phyloP scores from a whole-genome alignment of 2,797 vertebrate species.

The Enteromius mattozi region DNA sequence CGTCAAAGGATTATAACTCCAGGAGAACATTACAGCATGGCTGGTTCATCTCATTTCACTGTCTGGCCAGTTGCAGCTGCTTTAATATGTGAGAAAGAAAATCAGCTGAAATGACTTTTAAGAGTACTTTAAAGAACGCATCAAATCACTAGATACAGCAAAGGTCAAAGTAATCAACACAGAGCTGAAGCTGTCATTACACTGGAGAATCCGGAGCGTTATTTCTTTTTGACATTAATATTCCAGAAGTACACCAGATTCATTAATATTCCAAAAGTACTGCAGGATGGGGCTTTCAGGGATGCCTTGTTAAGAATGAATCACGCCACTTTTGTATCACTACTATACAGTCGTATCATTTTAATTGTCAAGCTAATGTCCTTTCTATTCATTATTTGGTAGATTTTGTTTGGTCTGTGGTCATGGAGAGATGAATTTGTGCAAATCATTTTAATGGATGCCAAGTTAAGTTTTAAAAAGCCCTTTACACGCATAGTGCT shows the following conservation, averaged over 20 bases:
- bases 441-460: slow-evolving; percentile 35
- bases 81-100: slow-evolving; percentile 53
- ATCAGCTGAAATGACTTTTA: slow-evolving; percentile 39
- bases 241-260: slow-evolving; percentile 38
- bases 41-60: slow-evolving; percentile 61
- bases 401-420: background rate
- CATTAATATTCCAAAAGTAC: slow-evolving; percentile 50
- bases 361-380: slow-evolving; percentile 22
- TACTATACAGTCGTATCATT: slow-evolving; percentile 24
- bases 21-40: slow-evolving; percentile 58
- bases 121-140: slow-evolving; percentile 53
- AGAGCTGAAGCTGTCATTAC: slow-evolving; percentile 37
- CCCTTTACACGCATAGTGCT: slow-evolving; percentile 11
- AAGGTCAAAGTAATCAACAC: slow-evolving; percentile 41
- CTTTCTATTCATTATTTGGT: slow-evolving; percentile 27
- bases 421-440: background rate
- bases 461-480: slow-evolving; percentile 16
- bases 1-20: slow-evolving; percentile 58
- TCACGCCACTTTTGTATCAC: slow-evolving; percentile 16
- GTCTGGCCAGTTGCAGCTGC: slow-evolving; percentile 53
- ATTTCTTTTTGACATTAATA: slow-evolving; percentile 42
- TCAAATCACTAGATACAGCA: slow-evolving; percentile 48
- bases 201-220: slow-evolving; percentile 38
- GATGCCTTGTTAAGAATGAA: slow-evolving; percentile 46
- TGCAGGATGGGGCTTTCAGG: slow-evolving; percentile 31